phyloP scores from a whole-genome alignment of 2,797 vertebrate genomes.

The Gymnopithys bicolor region DNA sequence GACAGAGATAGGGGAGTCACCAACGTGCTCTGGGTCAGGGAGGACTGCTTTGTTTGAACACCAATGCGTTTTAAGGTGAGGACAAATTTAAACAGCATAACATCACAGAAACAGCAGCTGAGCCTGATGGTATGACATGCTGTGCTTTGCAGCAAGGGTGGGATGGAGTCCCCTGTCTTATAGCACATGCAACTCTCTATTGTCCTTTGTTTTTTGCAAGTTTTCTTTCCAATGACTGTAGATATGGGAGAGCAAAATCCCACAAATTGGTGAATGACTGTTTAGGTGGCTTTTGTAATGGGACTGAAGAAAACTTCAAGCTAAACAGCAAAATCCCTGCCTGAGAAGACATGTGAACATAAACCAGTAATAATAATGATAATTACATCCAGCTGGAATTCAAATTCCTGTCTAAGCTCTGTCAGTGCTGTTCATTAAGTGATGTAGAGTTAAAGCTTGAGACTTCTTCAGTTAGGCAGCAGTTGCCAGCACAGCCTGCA shows the following conservation, averaged over 20 bases:
- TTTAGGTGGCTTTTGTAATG: background rate
- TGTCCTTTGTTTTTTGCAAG: background rate
- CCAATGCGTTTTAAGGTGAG: background rate
- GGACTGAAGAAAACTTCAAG: background rate
- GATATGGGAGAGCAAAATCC: background rate
- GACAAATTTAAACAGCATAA: background rate
- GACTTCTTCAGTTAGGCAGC: background rate
- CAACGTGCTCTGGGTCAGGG: background rate
- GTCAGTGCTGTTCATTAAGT: background rate
- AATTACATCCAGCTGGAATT: conserved; percentile 38
- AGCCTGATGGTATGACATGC: background rate
- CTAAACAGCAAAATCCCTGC: background rate
- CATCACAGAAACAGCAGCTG: background rate
- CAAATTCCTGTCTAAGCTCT: background rate
- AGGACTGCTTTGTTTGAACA: background rate
- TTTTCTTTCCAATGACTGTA: background rate
- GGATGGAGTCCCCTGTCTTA: background rate
- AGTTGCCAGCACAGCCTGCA: background rate
- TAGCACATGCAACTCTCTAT: background rate
- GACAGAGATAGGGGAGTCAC: background rate
- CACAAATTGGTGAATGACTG: background rate
- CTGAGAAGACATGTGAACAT: background rate
- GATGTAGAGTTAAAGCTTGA: background rate
- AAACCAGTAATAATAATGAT: background rate
- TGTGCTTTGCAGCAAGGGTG: background rate